phyloP scores from a whole-genome alignment of 2,888 invertebrate species.

The Hydrotaea cyrtoneurina region DNA sequence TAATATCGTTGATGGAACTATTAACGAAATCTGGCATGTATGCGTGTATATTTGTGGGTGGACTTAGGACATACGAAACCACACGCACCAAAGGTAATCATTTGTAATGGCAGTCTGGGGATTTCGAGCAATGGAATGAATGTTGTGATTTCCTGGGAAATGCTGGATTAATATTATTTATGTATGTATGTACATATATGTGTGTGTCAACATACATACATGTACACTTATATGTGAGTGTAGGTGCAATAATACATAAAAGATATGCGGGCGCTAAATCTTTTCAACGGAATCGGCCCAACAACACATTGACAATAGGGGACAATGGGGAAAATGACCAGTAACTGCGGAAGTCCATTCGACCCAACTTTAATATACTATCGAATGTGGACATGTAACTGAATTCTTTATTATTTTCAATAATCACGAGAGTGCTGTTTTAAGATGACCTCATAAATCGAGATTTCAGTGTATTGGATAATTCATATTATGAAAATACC shows the following conservation, averaged over 20 bases:
- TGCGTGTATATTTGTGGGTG: neutral
- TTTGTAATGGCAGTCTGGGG: conserved; percentile 23
- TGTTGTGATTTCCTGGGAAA: conserved; percentile 23
- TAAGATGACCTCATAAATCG: too few relatives aligned
- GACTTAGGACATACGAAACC: neutral
- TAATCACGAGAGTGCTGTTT: too few relatives aligned
- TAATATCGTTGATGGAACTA: conserved; percentile 36
- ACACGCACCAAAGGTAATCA: conserved; percentile 29
- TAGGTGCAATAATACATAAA: too few relatives aligned
- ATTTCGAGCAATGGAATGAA: neutral
- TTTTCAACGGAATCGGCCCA: neutral
- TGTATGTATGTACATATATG: neutral
- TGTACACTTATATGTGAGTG: too few relatives aligned
- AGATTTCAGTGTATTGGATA: too few relatives aligned
- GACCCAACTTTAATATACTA: too few relatives aligned
- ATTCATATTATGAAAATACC: too few relatives aligned
- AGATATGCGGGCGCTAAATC: neutral
- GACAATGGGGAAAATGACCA: too few relatives aligned
- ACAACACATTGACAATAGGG: too few relatives aligned
- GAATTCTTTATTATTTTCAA: too few relatives aligned
- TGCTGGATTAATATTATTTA: conserved; percentile 16
- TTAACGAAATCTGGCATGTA: conserved; percentile 12
- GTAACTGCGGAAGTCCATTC: too few relatives aligned
- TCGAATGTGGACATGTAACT: too few relatives aligned
- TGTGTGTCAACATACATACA: neutral